Conservation (phyloP, 1,140 invertebrate genomes). For the Leguminivora glycinivorella region DNA sequence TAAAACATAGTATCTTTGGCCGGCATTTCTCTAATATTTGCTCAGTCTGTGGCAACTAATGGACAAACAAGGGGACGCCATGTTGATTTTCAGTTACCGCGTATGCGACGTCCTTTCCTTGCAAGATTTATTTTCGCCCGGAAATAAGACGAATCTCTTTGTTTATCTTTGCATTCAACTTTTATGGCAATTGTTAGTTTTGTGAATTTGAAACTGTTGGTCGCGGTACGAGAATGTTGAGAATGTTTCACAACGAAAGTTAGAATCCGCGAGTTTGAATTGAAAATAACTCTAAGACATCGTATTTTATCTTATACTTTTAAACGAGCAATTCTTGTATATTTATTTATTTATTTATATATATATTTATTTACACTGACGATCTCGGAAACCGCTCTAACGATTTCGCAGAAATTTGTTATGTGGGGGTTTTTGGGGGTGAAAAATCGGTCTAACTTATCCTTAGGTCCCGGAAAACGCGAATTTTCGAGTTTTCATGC, state of each 20-base stretch:
- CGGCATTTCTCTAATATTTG: conserved; percentile 60
- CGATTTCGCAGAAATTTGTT: no score
- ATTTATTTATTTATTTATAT: no score
- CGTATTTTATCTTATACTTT: conserved; percentile 21
- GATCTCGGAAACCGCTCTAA: no score
- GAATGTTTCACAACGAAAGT: background rate
- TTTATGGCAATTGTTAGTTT: conserved; percentile 28
- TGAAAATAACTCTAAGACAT: conserved; percentile 21
- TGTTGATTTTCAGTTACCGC: conserved; percentile 71
- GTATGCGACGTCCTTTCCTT: conserved; percentile 54
- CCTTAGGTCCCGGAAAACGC: no score
- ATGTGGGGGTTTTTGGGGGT: no score
- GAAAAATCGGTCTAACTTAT: no score
- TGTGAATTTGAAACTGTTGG: conserved; percentile 17
- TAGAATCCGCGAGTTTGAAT: conserved; percentile 2
- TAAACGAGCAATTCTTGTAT: no score
- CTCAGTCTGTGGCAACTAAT: conserved; percentile 61
- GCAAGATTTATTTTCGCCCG: conserved; percentile 57
- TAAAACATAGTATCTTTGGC: conserved; percentile 44
- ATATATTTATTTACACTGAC: no score
- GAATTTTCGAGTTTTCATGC: no score
- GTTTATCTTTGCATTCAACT: conserved; percentile 32
- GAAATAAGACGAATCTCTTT: conserved; percentile 36
- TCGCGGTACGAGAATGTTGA: background rate
- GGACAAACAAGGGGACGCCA: conserved; percentile 68